Conservation (phyloP, 2,888 invertebrate species). For the Cephus nigrinus region DNA sequence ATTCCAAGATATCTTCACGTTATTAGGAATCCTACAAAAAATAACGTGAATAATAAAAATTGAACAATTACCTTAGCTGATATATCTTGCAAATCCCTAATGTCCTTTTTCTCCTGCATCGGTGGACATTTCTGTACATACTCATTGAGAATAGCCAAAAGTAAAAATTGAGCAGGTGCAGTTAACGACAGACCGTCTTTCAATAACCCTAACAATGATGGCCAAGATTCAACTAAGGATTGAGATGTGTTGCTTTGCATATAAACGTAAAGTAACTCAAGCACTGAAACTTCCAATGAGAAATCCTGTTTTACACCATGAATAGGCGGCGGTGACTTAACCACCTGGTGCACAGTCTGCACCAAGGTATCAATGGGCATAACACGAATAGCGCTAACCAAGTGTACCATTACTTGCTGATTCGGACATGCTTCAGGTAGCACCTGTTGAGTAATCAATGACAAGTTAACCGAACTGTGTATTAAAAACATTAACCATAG, state of each 20-base stretch:
- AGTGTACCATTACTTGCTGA: slow-evolving; percentile 81
- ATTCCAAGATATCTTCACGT: slow-evolving; percentile 7
- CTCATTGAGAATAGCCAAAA: slow-evolving; percentile 83
- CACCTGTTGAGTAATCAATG: slow-evolving; percentile 58
- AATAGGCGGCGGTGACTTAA: slow-evolving; percentile 79
- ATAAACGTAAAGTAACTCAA: slow-evolving; percentile 83
- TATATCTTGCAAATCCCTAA: slow-evolving; percentile 82
- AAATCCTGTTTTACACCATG: slow-evolving; percentile 72
- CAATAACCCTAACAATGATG: slow-evolving; percentile 78
- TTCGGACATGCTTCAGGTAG: slow-evolving; percentile 75
- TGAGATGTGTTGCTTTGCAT: slow-evolving; percentile 76
- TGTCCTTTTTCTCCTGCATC: slow-evolving; percentile 82
- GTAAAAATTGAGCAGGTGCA: slow-evolving; percentile 82
- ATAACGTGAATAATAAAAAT: not conserved
- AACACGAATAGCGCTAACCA: slow-evolving; percentile 83
- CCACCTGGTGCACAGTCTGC: slow-evolving; percentile 83
- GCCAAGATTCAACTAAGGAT: slow-evolving; percentile 83
- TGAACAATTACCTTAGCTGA: slow-evolving; percentile 70
- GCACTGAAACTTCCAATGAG: slow-evolving; percentile 80
- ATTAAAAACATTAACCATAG: not conserved
- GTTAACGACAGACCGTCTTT: slow-evolving; percentile 79
- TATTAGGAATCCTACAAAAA: not conserved
- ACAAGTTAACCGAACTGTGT: not conserved
- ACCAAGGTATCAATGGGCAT: slow-evolving; percentile 87
- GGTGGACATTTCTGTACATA: slow-evolving; percentile 84